A percentile compares a stretch with the other conserved stretches of the same genome.
Conservation (phyloP, 92 coral and sea anemone species). For the Epizoanthus ramosus region DNA sequence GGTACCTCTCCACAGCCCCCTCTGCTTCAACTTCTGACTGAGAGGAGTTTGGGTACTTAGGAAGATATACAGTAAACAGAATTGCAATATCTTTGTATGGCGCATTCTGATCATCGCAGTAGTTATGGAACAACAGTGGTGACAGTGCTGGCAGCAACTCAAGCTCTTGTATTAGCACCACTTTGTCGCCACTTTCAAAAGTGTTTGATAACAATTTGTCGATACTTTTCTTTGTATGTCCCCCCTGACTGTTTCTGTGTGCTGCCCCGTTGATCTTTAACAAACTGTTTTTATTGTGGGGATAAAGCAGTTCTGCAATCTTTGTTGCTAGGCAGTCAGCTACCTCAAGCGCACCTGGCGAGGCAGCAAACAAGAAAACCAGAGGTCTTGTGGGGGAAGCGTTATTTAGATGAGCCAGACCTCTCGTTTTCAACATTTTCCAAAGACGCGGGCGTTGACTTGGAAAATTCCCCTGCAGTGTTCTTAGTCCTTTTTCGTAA, state of each 20-base stretch:
- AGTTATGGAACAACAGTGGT: conserved; percentile 73
- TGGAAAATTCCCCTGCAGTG: neutral
- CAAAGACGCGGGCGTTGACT: conserved; percentile 49
- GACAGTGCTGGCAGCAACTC: conserved; percentile 82
- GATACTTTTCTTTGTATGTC: conserved; percentile 58
- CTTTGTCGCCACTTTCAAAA: conserved; percentile 62
- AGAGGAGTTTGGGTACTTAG: conserved; percentile 50
- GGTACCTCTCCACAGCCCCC: conserved; percentile 67
- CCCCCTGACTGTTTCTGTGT: conserved; percentile 34
- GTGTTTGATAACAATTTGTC: conserved; percentile 47
- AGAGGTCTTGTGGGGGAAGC: conserved; percentile 68
- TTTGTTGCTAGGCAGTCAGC: conserved; percentile 78
- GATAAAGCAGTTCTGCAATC: conserved; percentile 60
- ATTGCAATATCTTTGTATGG: conserved; percentile 75
- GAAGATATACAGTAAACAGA: conserved; percentile 83
- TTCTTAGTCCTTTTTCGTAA: neutral
- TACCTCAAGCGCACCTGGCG: conserved; percentile 62
- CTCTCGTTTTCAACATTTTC: conserved; percentile 65
- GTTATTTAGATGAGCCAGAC: conserved; percentile 63
- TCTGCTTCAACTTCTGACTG: conserved; percentile 61
- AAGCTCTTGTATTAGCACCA: conserved; percentile 70
- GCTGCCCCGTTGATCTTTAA: conserved; percentile 45
- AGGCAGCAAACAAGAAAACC: conserved; percentile 76
- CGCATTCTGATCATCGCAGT: conserved; percentile 94
- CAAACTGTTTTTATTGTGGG: conserved; percentile 19